Base-by-base conservation (phyloP, 2,113 vertebrate genomes). In the Gavialis gangeticus region DNA sequence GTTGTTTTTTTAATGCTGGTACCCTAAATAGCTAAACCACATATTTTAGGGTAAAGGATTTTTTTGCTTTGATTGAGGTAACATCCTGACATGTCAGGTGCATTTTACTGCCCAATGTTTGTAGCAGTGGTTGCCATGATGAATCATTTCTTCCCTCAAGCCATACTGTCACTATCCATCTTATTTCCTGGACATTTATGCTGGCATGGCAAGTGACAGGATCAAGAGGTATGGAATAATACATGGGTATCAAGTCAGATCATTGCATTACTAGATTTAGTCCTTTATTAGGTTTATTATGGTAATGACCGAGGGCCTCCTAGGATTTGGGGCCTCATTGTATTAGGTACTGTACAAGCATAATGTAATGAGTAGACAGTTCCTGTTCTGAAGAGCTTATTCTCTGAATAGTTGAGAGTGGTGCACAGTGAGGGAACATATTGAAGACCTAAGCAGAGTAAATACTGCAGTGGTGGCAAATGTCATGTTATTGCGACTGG, bases 121-220 rank as follows among this genome's bases (percentile, higher is more conserved):
- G 82, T 94, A 91, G 75, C 67, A 54, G 95, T 91, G 94, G 21
- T 60, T 75, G 25, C 87, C 75, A 28, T 84, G 30, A 57, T 91
- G 84, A 92, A 89, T 94, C 77, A 89, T 79, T 55, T 25, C 55
- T 13, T 71, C 80, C 90, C 77, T 93, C 27, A 28, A 91, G 92
- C 80, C 64, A 71, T 85, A 63, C 34, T 88, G 46, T 92, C 77
- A 79, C 3, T 90, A 60, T 55, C 80, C 94, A 56, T 62, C 82
- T 92, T 95, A 30, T 83, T 94, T 67, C 85, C 54, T 84, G 57
- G 46, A 12, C 59, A 78, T 6, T 90, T 75, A 30, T 81, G 34
- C 12, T 1, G 3, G 89, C 91, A 73, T 10, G 10, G 11, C 67
- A 82, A 77, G 28, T 64, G 64, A 89, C 82, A 75, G 90, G 90